A percentile compares a stretch with the other conserved stretches of the same genome.
These are phyloP conservation scores for Poecilia picta DNA, from an alignment of 2,797 vertebrate genomes.

Conservation along the genomic window DNA sequence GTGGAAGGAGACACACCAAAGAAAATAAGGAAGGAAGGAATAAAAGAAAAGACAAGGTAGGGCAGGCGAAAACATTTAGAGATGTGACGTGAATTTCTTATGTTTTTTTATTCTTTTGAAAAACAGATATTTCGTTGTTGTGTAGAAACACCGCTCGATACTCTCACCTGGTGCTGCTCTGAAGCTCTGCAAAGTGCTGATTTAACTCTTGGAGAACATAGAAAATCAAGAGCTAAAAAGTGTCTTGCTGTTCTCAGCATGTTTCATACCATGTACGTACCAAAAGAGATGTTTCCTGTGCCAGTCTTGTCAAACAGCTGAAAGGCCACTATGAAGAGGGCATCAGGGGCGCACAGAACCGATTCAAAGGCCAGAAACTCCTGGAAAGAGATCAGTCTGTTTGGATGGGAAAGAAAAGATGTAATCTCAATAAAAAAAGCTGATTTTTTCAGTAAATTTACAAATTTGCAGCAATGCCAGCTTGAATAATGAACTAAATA, in stretches of 20 bases:
- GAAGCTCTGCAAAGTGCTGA: neutral
- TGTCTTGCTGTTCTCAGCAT: conserved; percentile 9
- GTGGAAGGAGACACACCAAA: neutral
- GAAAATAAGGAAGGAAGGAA: neutral
- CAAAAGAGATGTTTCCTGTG: conserved; percentile 92
- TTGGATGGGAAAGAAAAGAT: conserved; percentile 69
- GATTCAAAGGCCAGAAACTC: conserved; percentile 97
- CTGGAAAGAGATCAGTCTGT: conserved; percentile 95
- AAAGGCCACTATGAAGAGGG: conserved; percentile 96
- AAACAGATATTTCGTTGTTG: neutral
- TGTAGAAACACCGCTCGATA: neutral
- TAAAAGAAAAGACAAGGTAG: neutral
- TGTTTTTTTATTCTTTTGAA: neutral
- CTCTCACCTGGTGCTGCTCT: neutral
- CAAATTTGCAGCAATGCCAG: neutral
- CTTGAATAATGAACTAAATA: neutral
- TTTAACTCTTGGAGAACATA: neutral
- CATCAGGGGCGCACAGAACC: conserved; percentile 94
- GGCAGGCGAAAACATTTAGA: neutral
- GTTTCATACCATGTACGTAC: conserved; percentile 78
- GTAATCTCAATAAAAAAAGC: conserved; percentile 34
- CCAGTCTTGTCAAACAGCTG: conserved; percentile 96
- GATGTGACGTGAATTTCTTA: neutral
- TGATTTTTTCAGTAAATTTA: conserved; percentile 21
- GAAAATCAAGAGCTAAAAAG: neutral